Percentiles rank a stretch among this genome's conserved stretches.
Evolutionary conservation across 2,888 invertebrate genomes (phyloP).

Genomic region (Archips crataeganus): DNA sequence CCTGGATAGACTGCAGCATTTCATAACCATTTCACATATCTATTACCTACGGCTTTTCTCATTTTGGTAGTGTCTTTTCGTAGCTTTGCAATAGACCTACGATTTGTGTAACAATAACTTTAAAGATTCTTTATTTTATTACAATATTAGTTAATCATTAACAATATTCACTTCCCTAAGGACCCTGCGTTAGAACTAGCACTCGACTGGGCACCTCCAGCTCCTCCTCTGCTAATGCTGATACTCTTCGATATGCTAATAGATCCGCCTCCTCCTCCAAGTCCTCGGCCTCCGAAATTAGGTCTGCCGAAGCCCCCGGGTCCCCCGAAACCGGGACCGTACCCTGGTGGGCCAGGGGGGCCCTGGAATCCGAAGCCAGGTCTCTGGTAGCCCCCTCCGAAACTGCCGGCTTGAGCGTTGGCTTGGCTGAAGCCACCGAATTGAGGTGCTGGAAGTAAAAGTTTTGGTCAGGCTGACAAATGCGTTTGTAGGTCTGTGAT

Average conservation of each 20-base stretch:
- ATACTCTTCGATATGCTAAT: constrained; percentile 63
- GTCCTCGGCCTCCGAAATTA: constrained; percentile 27
- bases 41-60: no score
- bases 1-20: not conserved
- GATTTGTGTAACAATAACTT: not conserved
- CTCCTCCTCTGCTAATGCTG: constrained; percentile 54
- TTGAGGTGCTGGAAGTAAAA: constrained; percentile 54
- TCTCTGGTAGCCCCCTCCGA: constrained; percentile 46
- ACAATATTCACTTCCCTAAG: constrained; percentile 46
- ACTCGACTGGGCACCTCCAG: constrained; percentile 51
- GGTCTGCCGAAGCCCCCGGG: constrained; percentile 41
- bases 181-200: constrained; percentile 47
- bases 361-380: constrained; percentile 38
- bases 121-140: constrained; percentile 1
- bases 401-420: constrained; percentile 53
- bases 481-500: not conserved
- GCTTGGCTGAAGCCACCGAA: constrained; percentile 54
- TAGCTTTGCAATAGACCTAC: not conserved
- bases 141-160: not conserved
- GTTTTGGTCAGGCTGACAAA: not conserved
- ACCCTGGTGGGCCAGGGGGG: constrained; percentile 45
- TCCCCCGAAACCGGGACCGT: constrained; percentile 38
- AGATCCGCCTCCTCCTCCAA: constrained; percentile 43
- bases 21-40: no score
- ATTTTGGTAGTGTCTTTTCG: no score